A percentile compares a stretch with the other conserved stretches of the same genome.
Conservation (phyloP, 1,140 invertebrate genomes). For the Manduca sexta region DNA sequence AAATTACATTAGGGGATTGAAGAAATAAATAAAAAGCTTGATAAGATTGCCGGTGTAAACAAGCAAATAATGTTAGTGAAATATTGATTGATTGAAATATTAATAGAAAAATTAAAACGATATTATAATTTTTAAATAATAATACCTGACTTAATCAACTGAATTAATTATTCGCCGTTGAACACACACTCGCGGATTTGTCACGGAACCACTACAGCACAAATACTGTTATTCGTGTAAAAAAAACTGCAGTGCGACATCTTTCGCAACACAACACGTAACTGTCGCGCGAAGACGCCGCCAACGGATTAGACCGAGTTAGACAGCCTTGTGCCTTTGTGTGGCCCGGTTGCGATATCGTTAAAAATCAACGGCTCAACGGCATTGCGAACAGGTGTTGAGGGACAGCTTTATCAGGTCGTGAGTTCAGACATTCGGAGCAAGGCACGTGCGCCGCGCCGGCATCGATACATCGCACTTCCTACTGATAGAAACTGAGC, state of each 20-base stretch:
- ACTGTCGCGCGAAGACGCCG: constrained; percentile 17
- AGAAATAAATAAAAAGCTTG: too few relatives aligned
- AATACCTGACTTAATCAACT: neutral
- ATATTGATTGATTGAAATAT: too few relatives aligned
- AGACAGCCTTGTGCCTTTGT: neutral
- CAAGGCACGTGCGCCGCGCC: too few relatives aligned
- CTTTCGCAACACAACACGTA: constrained; percentile 19
- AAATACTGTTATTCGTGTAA: constrained; percentile 11
- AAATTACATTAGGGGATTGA: too few relatives aligned
- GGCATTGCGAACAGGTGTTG: neutral
- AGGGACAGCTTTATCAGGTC: neutral
- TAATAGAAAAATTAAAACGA: neutral
- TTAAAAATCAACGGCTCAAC: neutral
- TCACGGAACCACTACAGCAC: constrained; percentile 16
- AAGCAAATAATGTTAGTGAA: too few relatives aligned
- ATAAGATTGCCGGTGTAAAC: too few relatives aligned
- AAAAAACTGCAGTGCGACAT: constrained; percentile 5
- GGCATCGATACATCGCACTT: too few relatives aligned
- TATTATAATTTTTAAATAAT: too few relatives aligned
- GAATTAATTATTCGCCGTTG: neutral
- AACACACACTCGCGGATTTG: constrained; percentile 1
- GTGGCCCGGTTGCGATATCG: neutral
- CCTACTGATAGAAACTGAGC: too few relatives aligned
- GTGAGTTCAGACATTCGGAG: neutral
- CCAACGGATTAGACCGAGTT: constrained; percentile 1